phyloP scores from a whole-genome alignment of 2,113 vertebrate genomes.

The Baryphthengus martii region DNA sequence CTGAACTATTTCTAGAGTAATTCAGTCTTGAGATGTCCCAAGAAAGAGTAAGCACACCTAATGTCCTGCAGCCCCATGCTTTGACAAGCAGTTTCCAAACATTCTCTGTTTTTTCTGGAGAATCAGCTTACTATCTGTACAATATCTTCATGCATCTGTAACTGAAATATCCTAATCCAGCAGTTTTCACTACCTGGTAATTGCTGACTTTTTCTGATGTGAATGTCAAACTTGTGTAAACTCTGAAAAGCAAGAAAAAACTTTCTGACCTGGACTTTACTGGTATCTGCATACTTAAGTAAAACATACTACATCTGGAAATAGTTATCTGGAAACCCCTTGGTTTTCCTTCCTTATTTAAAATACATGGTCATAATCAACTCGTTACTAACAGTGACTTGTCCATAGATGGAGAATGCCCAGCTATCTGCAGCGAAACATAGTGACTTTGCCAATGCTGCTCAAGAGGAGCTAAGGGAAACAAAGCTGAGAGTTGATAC shows the following conservation, averaged over 20 bases:
- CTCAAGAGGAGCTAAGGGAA: conserved; percentile 75
- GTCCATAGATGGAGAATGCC: conserved; percentile 79
- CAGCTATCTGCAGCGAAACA: conserved; percentile 72
- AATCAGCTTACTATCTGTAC: background rate
- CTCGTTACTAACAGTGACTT: background rate
- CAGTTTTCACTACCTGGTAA: background rate
- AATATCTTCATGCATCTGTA: background rate
- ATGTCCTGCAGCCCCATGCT: background rate
- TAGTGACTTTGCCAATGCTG: conserved; percentile 60
- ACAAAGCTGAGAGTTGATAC: conserved; percentile 68
- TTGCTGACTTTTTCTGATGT: background rate
- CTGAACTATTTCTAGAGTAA: background rate
- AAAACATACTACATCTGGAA: background rate
- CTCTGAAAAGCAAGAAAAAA: background rate
- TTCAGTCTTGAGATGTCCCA: background rate
- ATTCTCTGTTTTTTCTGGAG: background rate
- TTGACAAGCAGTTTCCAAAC: background rate
- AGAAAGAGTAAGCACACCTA: background rate
- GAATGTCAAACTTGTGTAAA: background rate
- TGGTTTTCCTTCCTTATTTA: background rate
- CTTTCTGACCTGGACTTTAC: background rate
- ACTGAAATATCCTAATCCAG: background rate
- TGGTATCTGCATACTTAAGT: background rate
- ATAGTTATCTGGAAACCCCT: background rate
- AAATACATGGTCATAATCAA: background rate